phyloP scores from a whole-genome alignment of 2,113 vertebrate species.

The Thamnophis sirtalis region DNA sequence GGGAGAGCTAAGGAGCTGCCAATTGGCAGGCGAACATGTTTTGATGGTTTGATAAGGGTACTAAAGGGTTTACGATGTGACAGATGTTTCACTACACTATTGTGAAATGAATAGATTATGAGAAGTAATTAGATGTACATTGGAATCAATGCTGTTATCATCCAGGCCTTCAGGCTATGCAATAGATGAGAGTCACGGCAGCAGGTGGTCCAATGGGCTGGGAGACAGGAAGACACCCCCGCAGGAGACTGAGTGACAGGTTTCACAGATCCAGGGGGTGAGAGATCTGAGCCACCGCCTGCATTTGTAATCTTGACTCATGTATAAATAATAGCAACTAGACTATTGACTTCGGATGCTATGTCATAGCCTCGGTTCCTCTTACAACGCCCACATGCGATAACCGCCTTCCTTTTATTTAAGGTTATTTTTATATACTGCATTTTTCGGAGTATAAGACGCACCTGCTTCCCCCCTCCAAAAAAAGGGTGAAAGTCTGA shows the following conservation, averaged over 20 bases:
- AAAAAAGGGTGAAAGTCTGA: too few species aligned
- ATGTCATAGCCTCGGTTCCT: conserved; percentile 74
- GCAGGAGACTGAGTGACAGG: conserved; percentile 86
- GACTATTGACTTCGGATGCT: conserved; percentile 80
- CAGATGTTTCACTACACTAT: conserved; percentile 97
- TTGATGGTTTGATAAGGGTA: conserved; percentile 85
- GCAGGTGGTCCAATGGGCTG: conserved; percentile 86
- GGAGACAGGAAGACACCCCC: conserved; percentile 83
- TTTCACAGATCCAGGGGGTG: conserved; percentile 83
- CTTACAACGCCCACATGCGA: conserved; percentile 39
- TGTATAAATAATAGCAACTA: conserved; percentile 87
- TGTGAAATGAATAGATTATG: conserved; percentile 99
- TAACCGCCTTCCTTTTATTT: conserved; percentile 39
- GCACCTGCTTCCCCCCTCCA: too few species aligned
- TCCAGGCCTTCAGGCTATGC: conserved; percentile 88
- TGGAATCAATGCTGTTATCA: conserved; percentile 98
- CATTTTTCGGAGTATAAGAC: too few species aligned
- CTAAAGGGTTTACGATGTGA: conserved; percentile 90
- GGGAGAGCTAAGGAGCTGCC: conserved; percentile 70
- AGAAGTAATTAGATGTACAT: conserved; percentile 99
- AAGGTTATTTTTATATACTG: conserved; percentile 44
- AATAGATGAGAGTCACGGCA: conserved; percentile 85
- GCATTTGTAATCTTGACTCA: conserved; percentile 86
- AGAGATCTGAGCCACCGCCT: conserved; percentile 84
- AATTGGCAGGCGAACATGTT: conserved; percentile 78